Conservation (phyloP, 2,888 invertebrate genomes). For the Elgonia sp. region DNA sequence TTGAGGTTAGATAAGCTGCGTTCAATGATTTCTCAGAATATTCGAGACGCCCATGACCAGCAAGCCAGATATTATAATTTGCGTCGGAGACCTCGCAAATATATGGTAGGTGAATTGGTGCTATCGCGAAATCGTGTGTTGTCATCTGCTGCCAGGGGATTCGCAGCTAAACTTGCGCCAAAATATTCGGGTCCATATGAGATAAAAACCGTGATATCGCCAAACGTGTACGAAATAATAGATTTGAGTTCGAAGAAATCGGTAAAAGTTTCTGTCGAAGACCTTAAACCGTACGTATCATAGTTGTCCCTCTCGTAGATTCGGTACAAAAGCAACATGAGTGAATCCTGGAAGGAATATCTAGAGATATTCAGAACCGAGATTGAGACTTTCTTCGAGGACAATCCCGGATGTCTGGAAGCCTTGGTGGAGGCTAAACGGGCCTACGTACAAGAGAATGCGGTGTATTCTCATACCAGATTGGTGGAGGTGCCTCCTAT, state of each 20-base stretch:
- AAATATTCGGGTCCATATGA: background rate
- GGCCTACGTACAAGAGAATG: no score
- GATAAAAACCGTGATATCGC: background rate
- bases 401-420: no score
- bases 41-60: background rate
- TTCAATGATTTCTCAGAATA: background rate
- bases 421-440: no score
- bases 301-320: no score
- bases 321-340: no score
- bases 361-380: no score
- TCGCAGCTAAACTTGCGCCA: constrained; percentile 3
- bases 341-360: no score
- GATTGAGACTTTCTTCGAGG: no score
- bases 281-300: no score
- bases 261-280: background rate
- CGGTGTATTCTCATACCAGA: no score
- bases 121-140: constrained; percentile 17
- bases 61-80: constrained; percentile 12
- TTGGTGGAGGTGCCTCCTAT: no score
- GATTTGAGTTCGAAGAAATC: background rate
- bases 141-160: constrained; percentile 7
- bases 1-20: background rate
- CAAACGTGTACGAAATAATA: constrained; percentile 20
- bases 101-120: background rate
- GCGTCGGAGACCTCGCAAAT: background rate